phyloP scores from a whole-genome alignment of 2,888 invertebrate species.

The Epicampocera succincta region DNA sequence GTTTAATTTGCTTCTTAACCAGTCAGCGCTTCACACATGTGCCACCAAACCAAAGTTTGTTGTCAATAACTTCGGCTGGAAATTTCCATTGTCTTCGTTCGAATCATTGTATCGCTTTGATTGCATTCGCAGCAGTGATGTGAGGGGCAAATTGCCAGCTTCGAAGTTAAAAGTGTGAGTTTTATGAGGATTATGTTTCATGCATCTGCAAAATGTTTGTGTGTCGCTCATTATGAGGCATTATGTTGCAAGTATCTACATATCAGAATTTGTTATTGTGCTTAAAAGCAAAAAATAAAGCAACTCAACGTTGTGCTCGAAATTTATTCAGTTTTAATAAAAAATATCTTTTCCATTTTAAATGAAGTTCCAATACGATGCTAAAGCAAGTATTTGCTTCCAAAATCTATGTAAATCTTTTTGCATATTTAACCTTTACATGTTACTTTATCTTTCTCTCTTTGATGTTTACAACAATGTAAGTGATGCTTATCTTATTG shows the following conservation, averaged over 20 bases:
- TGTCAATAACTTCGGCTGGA: constrained; percentile 31
- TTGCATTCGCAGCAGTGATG: neutral
- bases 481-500: constrained; percentile 16
- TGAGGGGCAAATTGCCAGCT: neutral
- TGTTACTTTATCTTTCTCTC: constrained; percentile 36
- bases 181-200: neutral
- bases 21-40: constrained; percentile 18
- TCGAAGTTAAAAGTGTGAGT: neutral
- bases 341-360: too few relatives aligned
- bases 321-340: too few relatives aligned
- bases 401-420: constrained; percentile 28
- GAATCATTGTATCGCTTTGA: neutral
- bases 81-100: constrained; percentile 10
- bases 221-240: constrained; percentile 5
- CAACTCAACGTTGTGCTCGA: too few relatives aligned
- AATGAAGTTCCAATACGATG: too few relatives aligned
- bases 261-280: too few relatives aligned
- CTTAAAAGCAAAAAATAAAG: too few relatives aligned
- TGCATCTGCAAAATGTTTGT: neutral
- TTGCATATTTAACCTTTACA: constrained; percentile 43
- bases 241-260: constrained; percentile 5
- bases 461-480: constrained; percentile 16
- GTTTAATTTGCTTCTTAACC: neutral
- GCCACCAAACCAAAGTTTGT: constrained; percentile 20
- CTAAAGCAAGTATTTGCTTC: neutral